Evolutionary conservation across 2,888 invertebrate species (phyloP).

Genomic region (Tetheella fluctuosa): DNA sequence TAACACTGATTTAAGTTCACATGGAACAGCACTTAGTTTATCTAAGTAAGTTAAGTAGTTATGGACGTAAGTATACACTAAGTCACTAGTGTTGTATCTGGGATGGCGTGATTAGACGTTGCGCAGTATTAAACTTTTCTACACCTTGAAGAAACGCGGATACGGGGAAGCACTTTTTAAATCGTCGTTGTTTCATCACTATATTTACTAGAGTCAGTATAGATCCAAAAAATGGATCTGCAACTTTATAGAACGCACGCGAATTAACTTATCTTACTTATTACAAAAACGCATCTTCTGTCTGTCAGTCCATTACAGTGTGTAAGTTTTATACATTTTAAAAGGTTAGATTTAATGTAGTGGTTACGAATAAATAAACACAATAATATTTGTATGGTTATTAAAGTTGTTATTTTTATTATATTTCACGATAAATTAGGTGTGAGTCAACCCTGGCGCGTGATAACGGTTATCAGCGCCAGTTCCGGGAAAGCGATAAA

Average conservation of each 20-base stretch:
- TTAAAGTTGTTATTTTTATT: neutral
- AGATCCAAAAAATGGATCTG: too few species aligned
- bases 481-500: constrained; percentile 52
- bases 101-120: too few species aligned
- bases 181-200: too few species aligned
- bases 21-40: constrained; percentile 2
- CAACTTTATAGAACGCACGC: too few species aligned
- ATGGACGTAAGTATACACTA: neutral
- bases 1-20: constrained; percentile 6
- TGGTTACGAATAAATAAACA: neutral
- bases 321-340: too few species aligned
- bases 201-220: too few species aligned
- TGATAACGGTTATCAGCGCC: constrained; percentile 47
- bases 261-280: too few species aligned
- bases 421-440: constrained; percentile 3
- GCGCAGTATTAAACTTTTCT: neutral
- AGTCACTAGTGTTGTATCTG: neutral
- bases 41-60: neutral
- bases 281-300: too few species aligned
- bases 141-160: too few species aligned
- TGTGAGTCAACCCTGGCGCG: constrained; percentile 28
- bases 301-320: too few species aligned
- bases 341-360: too few species aligned
- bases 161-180: too few species aligned
- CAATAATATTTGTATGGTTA: neutral